A percentile compares a stretch with the other conserved stretches of the same genome.
These are phyloP conservation scores for Zhengitettix transpicula DNA, from an alignment of 2,888 invertebrate genomes.

Conservation along the genomic window DNA sequence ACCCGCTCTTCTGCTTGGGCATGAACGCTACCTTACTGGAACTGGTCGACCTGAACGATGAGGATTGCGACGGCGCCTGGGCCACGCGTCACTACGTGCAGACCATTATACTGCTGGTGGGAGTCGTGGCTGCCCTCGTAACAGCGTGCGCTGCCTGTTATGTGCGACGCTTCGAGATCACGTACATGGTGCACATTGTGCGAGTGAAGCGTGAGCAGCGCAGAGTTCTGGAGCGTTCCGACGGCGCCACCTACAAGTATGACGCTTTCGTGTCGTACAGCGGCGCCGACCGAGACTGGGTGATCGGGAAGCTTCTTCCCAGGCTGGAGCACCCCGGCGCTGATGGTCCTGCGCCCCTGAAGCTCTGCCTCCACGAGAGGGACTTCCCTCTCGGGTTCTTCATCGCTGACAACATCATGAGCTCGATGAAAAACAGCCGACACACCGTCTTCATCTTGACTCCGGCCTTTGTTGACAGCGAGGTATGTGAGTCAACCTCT, in stretches of 20 bases:
- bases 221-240: background rate
- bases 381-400: constrained; percentile 15
- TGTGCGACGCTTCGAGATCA: constrained; percentile 2
- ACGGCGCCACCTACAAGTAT: constrained; percentile 4
- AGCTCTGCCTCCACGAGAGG: constrained; percentile 16
- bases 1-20: no score
- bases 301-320: constrained; percentile 14
- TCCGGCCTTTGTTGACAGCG: constrained; percentile 14
- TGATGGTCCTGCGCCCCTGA: constrained; percentile 5
- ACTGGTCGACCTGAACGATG: background rate
- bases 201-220: background rate
- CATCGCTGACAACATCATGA: constrained; percentile 15
- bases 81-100: background rate
- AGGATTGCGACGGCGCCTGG: background rate
- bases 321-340: constrained; percentile 13
- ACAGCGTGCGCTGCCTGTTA: background rate
- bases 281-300: constrained; percentile 15
- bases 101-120: background rate
- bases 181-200: constrained; percentile 8
- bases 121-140: background rate
- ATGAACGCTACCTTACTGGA: background rate
- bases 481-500: constrained; percentile 4
- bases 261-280: constrained; percentile 12
- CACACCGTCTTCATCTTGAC: constrained; percentile 15
- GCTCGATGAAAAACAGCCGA: constrained; percentile 16